These are phyloP conservation scores for Euwallacea similis DNA, from an alignment of 1,140 invertebrate species.

Conservation along the genomic window DNA sequence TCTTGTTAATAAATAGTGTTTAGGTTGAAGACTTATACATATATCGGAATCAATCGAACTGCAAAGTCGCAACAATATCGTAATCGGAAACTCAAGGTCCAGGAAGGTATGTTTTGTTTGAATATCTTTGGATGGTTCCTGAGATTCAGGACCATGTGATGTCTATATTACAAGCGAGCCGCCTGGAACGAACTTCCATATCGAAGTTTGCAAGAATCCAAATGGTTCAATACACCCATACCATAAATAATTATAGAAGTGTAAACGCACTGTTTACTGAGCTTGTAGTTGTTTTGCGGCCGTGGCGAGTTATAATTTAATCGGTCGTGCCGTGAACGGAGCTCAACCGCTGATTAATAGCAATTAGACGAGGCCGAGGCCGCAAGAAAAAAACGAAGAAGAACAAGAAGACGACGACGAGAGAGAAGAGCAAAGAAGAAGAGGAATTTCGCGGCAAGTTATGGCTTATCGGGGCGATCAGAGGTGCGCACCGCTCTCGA, in stretches of 20 bases:
- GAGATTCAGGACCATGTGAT: too few relatives aligned
- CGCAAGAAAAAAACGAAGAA: constrained; percentile 21
- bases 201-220: too few relatives aligned
- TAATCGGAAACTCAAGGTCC: too few relatives aligned
- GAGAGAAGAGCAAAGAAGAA: constrained; percentile 10
- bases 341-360: constrained; percentile 53
- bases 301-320: constrained; percentile 52
- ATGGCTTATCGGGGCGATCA: constrained; percentile 27
- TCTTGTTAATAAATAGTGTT: too few relatives aligned
- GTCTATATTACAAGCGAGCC: too few relatives aligned
- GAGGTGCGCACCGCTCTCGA: constrained; percentile 16
- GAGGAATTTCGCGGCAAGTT: constrained; percentile 32
- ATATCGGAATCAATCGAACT: too few relatives aligned
- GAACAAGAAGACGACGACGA: constrained; percentile 14
- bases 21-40: too few relatives aligned
- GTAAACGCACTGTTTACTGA: constrained; percentile 52
- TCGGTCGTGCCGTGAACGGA: constrained; percentile 52
- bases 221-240: background rate
- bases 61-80: too few relatives aligned
- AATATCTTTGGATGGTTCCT: too few relatives aligned
- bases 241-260: constrained; percentile 51
- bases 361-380: constrained; percentile 49
- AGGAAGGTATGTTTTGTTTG: too few relatives aligned
- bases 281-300: constrained; percentile 48
- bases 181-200: too few relatives aligned